phyloP scores from a whole-genome alignment of 92 coral and sea anemone species.

The Siderastrea radians region DNA sequence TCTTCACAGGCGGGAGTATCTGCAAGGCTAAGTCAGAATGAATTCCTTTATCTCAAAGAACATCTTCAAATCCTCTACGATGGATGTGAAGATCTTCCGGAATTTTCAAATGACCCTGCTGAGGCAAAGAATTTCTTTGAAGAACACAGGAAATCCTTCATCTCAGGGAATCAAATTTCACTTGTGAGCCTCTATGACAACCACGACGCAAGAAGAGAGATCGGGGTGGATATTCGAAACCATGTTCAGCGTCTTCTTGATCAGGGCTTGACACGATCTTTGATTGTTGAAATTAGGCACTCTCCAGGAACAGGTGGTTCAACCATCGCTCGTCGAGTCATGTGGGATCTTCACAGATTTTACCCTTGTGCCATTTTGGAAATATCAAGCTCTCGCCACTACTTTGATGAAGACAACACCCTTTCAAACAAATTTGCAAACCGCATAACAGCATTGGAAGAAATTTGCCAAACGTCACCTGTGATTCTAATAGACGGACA shows the following conservation, averaged over 20 bases:
- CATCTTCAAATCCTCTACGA: slow-evolving; percentile 70
- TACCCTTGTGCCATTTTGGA: slow-evolving; percentile 83
- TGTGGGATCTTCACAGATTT: slow-evolving; percentile 84
- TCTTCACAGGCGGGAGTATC: slow-evolving; percentile 62
- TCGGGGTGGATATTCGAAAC: slow-evolving; percentile 67
- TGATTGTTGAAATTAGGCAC: slow-evolving; percentile 80
- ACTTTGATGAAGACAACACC: slow-evolving; percentile 69
- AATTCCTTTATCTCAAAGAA: slow-evolving; percentile 66
- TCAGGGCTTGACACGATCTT: slow-evolving; percentile 70
- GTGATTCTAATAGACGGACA: slow-evolving; percentile 81
- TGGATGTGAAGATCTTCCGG: slow-evolving; percentile 74
- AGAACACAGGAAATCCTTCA: slow-evolving; percentile 74
- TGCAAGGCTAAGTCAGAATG: slow-evolving; percentile 8
- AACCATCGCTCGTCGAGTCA: slow-evolving; percentile 82
- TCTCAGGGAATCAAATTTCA: slow-evolving; percentile 84
- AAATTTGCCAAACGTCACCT: slow-evolving; percentile 69
- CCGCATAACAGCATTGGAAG: slow-evolving; percentile 73
- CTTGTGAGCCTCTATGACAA: slow-evolving; percentile 69
- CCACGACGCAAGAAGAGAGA: slow-evolving; percentile 83
- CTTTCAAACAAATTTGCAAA: slow-evolving; percentile 63
- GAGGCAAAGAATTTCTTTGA: slow-evolving; percentile 56
- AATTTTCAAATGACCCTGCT: slow-evolving; percentile 3
- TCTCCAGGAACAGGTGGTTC: slow-evolving; percentile 89
- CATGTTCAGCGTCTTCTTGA: slow-evolving; percentile 77
- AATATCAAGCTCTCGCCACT: slow-evolving; percentile 46